Percentiles rank a stretch among this genome's conserved stretches.
Conservation (phyloP, 1,140 invertebrate species). For the Himalopsyche phryganea region DNA sequence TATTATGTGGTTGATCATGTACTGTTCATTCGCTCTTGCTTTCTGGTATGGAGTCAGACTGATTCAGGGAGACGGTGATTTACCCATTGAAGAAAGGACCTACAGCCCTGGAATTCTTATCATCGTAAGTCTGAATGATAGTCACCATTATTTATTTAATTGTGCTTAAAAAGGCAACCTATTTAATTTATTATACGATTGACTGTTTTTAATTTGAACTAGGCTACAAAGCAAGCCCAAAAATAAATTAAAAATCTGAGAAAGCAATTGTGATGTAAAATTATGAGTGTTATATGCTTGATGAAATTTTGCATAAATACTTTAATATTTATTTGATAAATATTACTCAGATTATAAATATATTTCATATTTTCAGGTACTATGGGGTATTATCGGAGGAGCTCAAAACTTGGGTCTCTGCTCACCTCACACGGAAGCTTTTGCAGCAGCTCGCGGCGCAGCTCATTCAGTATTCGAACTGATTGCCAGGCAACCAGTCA, state of each 20-base stretch:
- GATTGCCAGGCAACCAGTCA: slow-evolving; percentile 76
- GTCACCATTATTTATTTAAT: too few relatives aligned
- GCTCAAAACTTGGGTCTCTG: slow-evolving; percentile 86
- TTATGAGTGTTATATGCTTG: too few relatives aligned
- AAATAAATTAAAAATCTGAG: too few relatives aligned
- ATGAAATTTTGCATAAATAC: too few relatives aligned
- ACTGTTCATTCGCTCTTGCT: slow-evolving; percentile 69
- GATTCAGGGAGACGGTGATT: slow-evolving; percentile 51
- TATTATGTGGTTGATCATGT: slow-evolving; percentile 73
- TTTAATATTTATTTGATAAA: too few relatives aligned
- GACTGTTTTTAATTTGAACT: too few relatives aligned
- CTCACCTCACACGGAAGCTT: slow-evolving; percentile 76
- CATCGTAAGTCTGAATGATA: slow-evolving; percentile 52
- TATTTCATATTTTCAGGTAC: slow-evolving; percentile 51
- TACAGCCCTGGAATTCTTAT: slow-evolving; percentile 66
- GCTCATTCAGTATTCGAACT: slow-evolving; percentile 79
- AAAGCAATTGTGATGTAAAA: too few relatives aligned
- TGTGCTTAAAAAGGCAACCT: too few relatives aligned
- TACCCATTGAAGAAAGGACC: slow-evolving; percentile 52
- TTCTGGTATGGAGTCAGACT: slow-evolving; percentile 81
- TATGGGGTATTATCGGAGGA: slow-evolving; percentile 81
- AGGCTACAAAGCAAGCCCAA: too few relatives aligned
- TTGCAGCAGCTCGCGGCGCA: slow-evolving; percentile 73
- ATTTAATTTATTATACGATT: too few relatives aligned
- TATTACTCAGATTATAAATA: too few relatives aligned